Percentiles rank a stretch among this genome's conserved stretches.
These are phyloP conservation scores for Dicroscelio sp. DNA, from an alignment of 2,888 invertebrate genomes.

Conservation along the genomic window DNA sequence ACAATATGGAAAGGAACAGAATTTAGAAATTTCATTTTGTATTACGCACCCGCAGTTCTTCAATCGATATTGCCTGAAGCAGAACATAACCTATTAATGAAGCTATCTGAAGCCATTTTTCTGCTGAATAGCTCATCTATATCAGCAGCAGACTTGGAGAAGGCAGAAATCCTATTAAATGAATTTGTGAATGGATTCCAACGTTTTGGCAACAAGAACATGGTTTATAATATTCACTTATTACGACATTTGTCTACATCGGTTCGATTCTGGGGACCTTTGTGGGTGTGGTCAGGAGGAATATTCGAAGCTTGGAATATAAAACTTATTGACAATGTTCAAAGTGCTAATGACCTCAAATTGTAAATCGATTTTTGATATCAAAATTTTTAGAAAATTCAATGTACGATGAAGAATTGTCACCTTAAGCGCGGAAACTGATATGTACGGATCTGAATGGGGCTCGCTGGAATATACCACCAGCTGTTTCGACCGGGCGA, in stretches of 20 bases:
- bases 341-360: constrained; percentile 54
- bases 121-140: constrained; percentile 49
- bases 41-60: constrained; percentile 30
- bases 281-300: constrained; percentile 18
- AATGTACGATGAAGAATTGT: not conserved
- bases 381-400: constrained; percentile 19
- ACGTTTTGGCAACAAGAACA: not conserved
- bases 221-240: constrained; percentile 45
- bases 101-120: constrained; percentile 33
- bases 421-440: not conserved
- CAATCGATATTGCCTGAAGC: not conserved
- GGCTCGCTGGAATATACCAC: constrained; percentile 12
- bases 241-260: constrained; percentile 7
- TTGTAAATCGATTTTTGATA: constrained; percentile 45
- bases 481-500: not conserved
- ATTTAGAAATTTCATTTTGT: constrained; percentile 61
- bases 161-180: constrained; percentile 32
- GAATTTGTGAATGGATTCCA: constrained; percentile 35
- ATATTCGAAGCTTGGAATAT: constrained; percentile 36
- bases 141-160: constrained; percentile 17
- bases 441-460: not conserved
- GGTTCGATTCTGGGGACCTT: constrained; percentile 39
- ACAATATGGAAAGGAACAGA: constrained; percentile 67
- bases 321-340: constrained; percentile 11
- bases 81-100: not conserved